Evolutionary conservation across 2,888 invertebrate genomes (phyloP).

Genomic region (Pedicia rivosa): DNA sequence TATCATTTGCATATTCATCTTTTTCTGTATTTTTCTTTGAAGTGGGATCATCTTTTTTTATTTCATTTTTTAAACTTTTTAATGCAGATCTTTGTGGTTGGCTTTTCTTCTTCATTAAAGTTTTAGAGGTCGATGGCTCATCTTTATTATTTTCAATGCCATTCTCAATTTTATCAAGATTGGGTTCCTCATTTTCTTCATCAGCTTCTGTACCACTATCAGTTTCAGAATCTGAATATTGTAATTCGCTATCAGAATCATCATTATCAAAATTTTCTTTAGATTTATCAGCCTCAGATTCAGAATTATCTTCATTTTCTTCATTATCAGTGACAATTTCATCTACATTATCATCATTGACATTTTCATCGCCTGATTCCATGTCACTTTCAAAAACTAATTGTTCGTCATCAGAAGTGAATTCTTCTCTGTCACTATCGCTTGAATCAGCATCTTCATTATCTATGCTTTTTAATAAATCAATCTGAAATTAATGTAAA

Average conservation of each 20-base stretch:
- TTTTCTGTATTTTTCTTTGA: constrained; percentile 7
- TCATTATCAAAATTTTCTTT: constrained; percentile 19
- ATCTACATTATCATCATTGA: constrained; percentile 21
- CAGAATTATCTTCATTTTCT: constrained; percentile 11
- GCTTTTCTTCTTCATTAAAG: too few relatives aligned
- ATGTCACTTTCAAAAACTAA: constrained; percentile 36
- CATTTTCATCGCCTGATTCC: constrained; percentile 24
- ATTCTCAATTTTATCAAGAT: constrained; percentile 9
- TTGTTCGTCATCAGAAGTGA: constrained; percentile 25
- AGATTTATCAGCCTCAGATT: neutral
- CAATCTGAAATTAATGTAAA: constrained; percentile 13
- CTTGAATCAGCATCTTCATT: constrained; percentile 33
- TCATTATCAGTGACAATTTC: constrained; percentile 25
- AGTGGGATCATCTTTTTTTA: constrained; percentile 6
- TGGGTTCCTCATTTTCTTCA: constrained; percentile 2
- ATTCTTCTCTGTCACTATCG: constrained; percentile 26
- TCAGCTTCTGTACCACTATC: constrained; percentile 72
- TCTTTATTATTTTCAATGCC: constrained; percentile 9
- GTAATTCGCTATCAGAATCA: constrained; percentile 40
- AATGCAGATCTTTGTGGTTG: constrained; percentile 6
- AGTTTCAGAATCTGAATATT: constrained; percentile 47
- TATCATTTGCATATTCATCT: constrained; percentile 70
- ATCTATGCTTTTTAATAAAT: constrained; percentile 21
- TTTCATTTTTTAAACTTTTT: constrained; percentile 4
- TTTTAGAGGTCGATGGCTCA: too few relatives aligned